These are phyloP conservation scores for Diarsia brunnea DNA, from an alignment of 2,888 invertebrate species.

Conservation along the genomic window DNA sequence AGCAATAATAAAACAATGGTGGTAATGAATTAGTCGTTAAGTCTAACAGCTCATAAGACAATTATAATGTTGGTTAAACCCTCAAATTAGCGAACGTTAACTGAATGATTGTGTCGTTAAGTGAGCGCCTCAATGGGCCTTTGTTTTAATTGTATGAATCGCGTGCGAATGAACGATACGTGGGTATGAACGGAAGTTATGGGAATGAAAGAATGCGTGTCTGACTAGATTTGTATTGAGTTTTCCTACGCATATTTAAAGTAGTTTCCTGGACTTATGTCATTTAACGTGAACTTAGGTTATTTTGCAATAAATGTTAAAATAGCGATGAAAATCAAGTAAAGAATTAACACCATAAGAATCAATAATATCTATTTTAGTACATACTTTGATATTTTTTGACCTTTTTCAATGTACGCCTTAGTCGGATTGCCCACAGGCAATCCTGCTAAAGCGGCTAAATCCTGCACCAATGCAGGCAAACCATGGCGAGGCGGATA, in stretches of 20 bases:
- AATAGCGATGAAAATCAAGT: not conserved
- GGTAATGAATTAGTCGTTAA: constrained; percentile 74
- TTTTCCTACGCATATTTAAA: not conserved
- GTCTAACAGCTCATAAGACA: constrained; percentile 74
- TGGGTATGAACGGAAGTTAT: constrained; percentile 12
- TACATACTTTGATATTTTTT: not conserved
- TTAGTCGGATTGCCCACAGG: too few species aligned
- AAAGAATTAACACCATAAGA: not conserved
- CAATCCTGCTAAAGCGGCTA: too few species aligned
- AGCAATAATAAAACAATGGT: constrained; percentile 57
- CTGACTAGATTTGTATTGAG: not conserved
- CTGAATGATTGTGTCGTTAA: constrained; percentile 77
- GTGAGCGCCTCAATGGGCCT: constrained; percentile 64
- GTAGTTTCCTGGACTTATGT: not conserved
- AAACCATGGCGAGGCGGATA: not conserved
- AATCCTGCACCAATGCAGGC: too few species aligned
- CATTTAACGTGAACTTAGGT: too few species aligned
- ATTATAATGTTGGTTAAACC: constrained; percentile 80
- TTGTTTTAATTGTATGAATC: constrained; percentile 67
- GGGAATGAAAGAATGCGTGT: constrained; percentile 5
- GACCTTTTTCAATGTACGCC: not conserved
- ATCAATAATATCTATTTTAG: too few species aligned
- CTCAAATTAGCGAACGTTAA: constrained; percentile 79
- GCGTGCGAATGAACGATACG: constrained; percentile 37
- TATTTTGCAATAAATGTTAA: not conserved